Evolutionary conservation across 2,888 invertebrate genomes (phyloP).

Genomic region (Chrysolina americana): DNA sequence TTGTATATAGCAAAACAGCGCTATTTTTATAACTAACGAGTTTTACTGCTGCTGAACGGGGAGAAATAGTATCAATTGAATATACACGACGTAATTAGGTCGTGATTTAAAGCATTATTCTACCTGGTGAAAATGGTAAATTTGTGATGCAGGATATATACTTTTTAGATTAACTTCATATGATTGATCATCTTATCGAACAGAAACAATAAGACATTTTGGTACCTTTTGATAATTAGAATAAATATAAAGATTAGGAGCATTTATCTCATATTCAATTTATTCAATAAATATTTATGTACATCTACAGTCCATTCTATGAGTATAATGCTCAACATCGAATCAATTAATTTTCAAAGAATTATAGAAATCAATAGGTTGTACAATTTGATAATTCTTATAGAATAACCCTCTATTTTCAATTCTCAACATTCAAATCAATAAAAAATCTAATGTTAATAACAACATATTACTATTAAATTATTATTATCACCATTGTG

Average conservation of each 20-base stretch:
- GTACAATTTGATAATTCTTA: neutral
- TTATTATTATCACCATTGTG: neutral
- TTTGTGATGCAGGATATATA: neutral
- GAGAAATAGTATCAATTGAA: neutral
- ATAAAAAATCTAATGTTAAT: conserved; percentile 15
- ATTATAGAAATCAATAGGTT: neutral
- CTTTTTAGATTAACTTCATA: neutral
- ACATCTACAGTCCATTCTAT: neutral
- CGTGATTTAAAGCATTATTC: neutral
- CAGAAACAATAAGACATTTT: too few relatives aligned
- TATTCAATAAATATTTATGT: conserved; percentile 20
- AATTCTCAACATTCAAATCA: neutral
- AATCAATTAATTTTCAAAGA: too few relatives aligned
- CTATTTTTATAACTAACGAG: conserved; percentile 9
- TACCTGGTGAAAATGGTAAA: neutral
- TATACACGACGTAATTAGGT: neutral
- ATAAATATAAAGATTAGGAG: neutral
- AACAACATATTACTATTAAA: conserved; percentile 2
- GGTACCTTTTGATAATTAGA: neutral
- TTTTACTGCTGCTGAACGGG: neutral
- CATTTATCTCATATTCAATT: neutral
- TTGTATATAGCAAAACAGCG: conserved; percentile 2
- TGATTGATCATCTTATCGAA: too few relatives aligned
- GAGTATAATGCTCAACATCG: neutral
- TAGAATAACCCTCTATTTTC: neutral